A percentile compares a stretch with the other conserved stretches of the same genome.
These are phyloP conservation scores for Oreochromis spilurus DNA, from an alignment of 2,113 vertebrate genomes.

Conservation along the genomic window DNA sequence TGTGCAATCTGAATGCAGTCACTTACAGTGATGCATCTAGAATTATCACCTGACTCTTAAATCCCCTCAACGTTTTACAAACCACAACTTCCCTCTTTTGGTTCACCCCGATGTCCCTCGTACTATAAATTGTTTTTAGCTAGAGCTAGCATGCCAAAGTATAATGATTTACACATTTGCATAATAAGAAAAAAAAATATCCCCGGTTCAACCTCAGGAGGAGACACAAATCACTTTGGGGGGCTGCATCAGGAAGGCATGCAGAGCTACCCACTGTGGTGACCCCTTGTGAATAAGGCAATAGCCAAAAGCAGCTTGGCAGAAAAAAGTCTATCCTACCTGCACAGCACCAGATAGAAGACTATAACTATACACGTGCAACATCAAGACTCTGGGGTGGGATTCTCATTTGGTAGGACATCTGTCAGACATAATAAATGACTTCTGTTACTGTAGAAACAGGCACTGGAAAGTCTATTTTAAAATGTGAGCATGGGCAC, in stretches of 20 bases:
- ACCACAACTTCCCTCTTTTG: neutral
- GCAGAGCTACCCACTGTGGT: neutral
- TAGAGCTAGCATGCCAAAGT: neutral
- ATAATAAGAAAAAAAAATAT: neutral
- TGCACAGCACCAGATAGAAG: neutral
- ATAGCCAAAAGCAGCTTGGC: neutral
- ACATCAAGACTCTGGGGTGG: neutral
- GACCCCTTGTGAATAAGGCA: neutral
- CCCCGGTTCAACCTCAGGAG: neutral
- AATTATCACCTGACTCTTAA: neutral
- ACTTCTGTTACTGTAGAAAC: neutral
- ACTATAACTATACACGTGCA: neutral
- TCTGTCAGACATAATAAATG: neutral
- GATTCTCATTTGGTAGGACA: neutral
- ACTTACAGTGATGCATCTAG: neutral
- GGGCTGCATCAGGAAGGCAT: neutral
- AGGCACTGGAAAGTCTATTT: neutral
- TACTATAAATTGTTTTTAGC: neutral
- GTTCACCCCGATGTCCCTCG: neutral
- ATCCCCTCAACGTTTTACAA: neutral
- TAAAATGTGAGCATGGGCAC: neutral
- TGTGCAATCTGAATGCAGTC: neutral
- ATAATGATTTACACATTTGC: neutral
- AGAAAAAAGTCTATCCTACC: neutral
- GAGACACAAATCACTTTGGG: neutral